Percentiles rank a stretch among this genome's conserved stretches.
These are phyloP conservation scores for Parus major DNA, from an alignment of 2,113 vertebrate species.

Conservation along the genomic window DNA sequence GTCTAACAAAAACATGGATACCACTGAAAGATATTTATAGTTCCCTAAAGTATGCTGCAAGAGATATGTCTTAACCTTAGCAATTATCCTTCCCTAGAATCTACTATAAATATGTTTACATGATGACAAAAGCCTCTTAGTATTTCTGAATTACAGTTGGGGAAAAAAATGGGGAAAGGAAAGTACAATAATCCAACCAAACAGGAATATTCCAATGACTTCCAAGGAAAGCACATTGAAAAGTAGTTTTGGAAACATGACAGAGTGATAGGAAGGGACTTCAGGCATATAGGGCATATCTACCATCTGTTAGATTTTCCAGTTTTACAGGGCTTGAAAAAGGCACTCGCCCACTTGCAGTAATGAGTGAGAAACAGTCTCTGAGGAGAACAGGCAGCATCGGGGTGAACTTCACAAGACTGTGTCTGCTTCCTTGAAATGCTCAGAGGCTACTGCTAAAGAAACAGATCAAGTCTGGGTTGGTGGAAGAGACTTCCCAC, in stretches of 20 bases:
- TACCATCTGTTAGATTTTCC: conserved; percentile 58
- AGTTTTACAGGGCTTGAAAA: conserved; percentile 64
- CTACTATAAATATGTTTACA: neutral
- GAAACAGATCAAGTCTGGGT: conserved; percentile 23
- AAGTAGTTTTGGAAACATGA: conserved; percentile 16
- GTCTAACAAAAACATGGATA: neutral
- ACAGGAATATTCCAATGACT: conserved; percentile 2
- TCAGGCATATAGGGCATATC: conserved; percentile 54
- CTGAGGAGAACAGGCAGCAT: conserved; percentile 26
- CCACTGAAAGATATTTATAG: neutral
- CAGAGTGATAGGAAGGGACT: conserved; percentile 27
- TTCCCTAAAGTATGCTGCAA: neutral
- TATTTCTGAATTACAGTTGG: neutral
- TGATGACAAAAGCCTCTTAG: neutral
- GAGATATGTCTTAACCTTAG: neutral
- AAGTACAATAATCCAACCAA: neutral
- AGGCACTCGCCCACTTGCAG: conserved; percentile 64
- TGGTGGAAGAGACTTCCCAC: conserved; percentile 31
- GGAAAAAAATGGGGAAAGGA: neutral
- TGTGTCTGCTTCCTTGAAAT: conserved; percentile 39
- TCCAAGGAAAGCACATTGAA: conserved; percentile 5
- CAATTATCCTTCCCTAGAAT: neutral
- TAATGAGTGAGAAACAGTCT: conserved; percentile 57
- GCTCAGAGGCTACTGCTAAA: conserved; percentile 23
- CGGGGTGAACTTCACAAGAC: conserved; percentile 35